Percentiles rank a stretch among this genome's conserved stretches.
Evolutionary conservation across 2,888 invertebrate genomes (phyloP).

Genomic region (Lepidonotus clava): DNA sequence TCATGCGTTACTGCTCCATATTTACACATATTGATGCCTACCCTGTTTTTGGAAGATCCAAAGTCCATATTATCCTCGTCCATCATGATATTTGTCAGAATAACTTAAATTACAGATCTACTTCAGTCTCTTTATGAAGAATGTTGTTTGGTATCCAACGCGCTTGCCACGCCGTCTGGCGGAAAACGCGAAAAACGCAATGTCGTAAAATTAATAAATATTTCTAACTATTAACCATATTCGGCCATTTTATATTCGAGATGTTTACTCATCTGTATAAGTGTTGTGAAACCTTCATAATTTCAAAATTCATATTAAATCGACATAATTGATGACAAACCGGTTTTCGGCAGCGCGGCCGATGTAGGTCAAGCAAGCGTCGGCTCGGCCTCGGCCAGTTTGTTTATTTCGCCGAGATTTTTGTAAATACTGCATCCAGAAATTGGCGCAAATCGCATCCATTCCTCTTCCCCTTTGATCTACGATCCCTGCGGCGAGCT

Average conservation of each 20-base stretch:
- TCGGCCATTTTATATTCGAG: too few species aligned
- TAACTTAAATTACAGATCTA: background rate
- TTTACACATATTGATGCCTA: too few species aligned
- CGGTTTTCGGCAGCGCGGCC: background rate
- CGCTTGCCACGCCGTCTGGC: too few species aligned
- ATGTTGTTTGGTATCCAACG: background rate
- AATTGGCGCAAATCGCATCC: background rate
- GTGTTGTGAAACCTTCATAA: too few species aligned
- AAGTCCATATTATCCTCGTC: background rate
- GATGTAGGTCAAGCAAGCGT: slow-evolving; percentile 21
- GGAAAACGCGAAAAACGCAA: too few species aligned
- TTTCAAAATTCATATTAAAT: too few species aligned
- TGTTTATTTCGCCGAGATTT: background rate
- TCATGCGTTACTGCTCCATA: too few species aligned
- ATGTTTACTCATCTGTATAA: too few species aligned
- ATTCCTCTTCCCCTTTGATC: background rate
- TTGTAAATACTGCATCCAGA: background rate
- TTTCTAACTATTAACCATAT: too few species aligned
- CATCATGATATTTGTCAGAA: background rate
- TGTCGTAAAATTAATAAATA: too few species aligned
- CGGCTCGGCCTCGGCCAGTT: slow-evolving; percentile 5
- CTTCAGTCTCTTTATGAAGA: background rate
- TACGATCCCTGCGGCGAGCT: background rate
- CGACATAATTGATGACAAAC: too few species aligned
- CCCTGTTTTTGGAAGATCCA: background rate